Percentiles rank a stretch among this genome's conserved stretches.
These are phyloP conservation scores for Peribatodes rhomboidaria DNA, from an alignment of 2,888 invertebrate species.

Conservation along the genomic window DNA sequence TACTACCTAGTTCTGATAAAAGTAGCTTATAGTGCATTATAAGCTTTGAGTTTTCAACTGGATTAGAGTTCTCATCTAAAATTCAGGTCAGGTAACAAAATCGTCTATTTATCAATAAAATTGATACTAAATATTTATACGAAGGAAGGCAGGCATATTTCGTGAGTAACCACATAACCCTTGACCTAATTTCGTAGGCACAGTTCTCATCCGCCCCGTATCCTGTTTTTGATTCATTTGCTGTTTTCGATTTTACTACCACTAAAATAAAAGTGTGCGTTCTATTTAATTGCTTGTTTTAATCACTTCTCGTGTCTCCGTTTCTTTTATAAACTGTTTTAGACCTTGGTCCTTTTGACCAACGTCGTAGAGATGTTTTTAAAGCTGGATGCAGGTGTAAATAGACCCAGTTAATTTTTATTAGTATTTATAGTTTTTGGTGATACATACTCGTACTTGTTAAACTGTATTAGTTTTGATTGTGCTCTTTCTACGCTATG, in stretches of 20 bases:
- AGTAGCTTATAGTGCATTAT: too few species aligned
- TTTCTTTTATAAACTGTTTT: conserved; percentile 25
- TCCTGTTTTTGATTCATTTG: conserved; percentile 32
- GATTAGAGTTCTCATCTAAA: too few species aligned
- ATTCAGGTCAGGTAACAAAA: too few species aligned
- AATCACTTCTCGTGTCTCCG: conserved; percentile 34
- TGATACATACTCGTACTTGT: too few species aligned
- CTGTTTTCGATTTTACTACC: conserved; percentile 42
- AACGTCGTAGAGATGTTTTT: not conserved
- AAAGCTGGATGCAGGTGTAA: not conserved
- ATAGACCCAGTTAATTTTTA: conserved; percentile 14
- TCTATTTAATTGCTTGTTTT: conserved; percentile 42
- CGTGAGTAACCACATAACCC: conserved; percentile 17
- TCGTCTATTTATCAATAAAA: too few species aligned
- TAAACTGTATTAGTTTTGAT: conserved; percentile 18
- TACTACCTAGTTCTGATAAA: too few species aligned
- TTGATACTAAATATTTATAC: not conserved
- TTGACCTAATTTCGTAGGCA: conserved; percentile 26
- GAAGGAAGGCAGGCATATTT: not conserved
- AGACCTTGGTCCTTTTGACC: conserved; percentile 16
- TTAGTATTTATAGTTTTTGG: conserved; percentile 17
- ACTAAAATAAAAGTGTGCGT: conserved; percentile 44
- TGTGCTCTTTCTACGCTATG: conserved; percentile 3
- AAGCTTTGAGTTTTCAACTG: too few species aligned
- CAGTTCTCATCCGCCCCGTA: conserved; percentile 20